Percentiles rank a stretch among this genome's conserved stretches.
phyloP scores from a whole-genome alignment of 53 echinoderm and acorn worm genomes.

The Glandiceps talaboti region DNA sequence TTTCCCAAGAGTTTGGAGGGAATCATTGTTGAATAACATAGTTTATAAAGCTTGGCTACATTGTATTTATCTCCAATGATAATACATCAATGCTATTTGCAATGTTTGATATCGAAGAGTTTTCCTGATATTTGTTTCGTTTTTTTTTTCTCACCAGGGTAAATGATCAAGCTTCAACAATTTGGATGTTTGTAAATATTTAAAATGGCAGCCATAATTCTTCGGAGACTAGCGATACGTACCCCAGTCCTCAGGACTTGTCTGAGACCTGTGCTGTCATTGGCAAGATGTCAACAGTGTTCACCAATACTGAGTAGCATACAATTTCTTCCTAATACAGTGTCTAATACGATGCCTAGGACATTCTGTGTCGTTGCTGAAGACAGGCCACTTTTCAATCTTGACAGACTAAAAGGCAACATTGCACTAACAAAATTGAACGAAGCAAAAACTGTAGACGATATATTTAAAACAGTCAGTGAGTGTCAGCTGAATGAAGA shows the following conservation, averaged over 20 bases:
- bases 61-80: too few species aligned
- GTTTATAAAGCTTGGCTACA: too few species aligned
- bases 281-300: neutral
- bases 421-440: neutral
- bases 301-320: too few species aligned
- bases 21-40: too few species aligned
- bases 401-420: neutral
- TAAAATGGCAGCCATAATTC: neutral
- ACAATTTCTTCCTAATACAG: too few species aligned
- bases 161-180: too few species aligned
- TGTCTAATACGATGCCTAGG: neutral
- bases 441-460: neutral
- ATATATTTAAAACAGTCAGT: neutral
- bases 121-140: too few species aligned
- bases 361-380: neutral
- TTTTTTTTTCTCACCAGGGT: too few species aligned
- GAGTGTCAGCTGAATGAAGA: constrained; percentile 17
- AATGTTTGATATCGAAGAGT: too few species aligned
- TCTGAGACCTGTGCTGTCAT: neutral
- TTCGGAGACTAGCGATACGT: neutral
- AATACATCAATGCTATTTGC: too few species aligned
- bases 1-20: too few species aligned
- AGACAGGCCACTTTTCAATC: neutral
- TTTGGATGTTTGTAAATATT: too few species aligned
- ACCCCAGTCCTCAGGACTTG: neutral